Evolutionary conservation across 2,113 vertebrate species (phyloP).

Genomic region (Empidonax alnorum): DNA sequence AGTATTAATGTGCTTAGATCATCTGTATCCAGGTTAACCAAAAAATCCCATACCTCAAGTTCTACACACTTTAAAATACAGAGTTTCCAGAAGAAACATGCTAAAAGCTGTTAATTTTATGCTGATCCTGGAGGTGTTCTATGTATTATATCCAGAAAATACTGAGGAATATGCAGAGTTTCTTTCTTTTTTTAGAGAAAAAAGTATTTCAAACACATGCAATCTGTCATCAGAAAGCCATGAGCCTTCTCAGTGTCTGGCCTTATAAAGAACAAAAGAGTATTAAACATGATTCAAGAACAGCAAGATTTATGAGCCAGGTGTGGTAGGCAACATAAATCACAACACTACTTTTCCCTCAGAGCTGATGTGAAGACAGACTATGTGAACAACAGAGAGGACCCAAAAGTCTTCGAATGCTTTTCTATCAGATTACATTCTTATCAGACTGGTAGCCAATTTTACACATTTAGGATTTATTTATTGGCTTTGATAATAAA

Average conservation of each 20-base stretch:
- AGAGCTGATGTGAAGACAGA: neutral
- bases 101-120: neutral
- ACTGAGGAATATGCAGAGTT: neutral
- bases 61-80: neutral
- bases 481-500: neutral
- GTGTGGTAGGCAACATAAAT: neutral
- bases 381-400: fast-evolving
- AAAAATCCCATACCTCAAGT: neutral
- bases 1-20: neutral
- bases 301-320: neutral
- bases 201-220: fast-evolving
- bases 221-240: neutral
- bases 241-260: neutral
- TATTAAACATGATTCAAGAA: neutral
- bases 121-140: neutral
- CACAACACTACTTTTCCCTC: neutral
- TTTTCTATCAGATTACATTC: neutral
- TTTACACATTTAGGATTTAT: neutral
- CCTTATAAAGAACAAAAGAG: neutral
- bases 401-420: neutral
- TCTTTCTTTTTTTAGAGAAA: neutral
- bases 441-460: neutral
- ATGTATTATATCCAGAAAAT: neutral
- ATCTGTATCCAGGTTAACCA: neutral
- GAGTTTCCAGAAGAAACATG: neutral